Evolutionary conservation across 1,140 invertebrate species (phyloP), one percentile per base, ranked within the genome.

Genomic region (Cotesia typhae): DNA sequence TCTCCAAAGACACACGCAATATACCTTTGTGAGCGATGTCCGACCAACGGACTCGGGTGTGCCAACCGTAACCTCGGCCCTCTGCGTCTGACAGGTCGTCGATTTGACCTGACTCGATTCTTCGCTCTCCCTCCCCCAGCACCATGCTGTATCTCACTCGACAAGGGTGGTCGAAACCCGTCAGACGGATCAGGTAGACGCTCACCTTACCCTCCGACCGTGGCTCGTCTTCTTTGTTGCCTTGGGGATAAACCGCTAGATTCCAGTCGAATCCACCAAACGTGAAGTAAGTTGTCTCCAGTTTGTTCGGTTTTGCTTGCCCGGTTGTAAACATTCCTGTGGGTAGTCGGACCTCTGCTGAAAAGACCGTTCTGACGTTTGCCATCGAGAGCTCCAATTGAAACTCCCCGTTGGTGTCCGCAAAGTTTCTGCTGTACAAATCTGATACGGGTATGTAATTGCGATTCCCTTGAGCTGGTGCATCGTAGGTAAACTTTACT

Each of bases 261-360:
- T 94, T 94, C 95, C 95, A 96, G 77, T 96, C 94, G 80, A 94
- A 95, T 9, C 93, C 92, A 4, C 93, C 92, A 77, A 94, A 94
- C 0, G 90, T 88, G 80, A 94, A 94, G 78, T 92, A 93, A 7
- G 88, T 88, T 0, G 92, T 92, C 79, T 94, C 92, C 53, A 93
- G 78, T 75, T 92, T 90, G 79, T 77, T 86, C 2, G 82, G 76
- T 60, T 88, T 87, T 12, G 85, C 72, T 64, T 87, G 86, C 4
- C 83, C 84, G 0, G 77, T 74, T 0, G 81, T 76, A 68, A 87
- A 86, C 4, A 85, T 81, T 20, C 84, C 81, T 7, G 83, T 82
- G 52, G 84, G 78, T 78, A 87, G 83, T 37, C 80, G 74, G 5
- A 86, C 87, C 76, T 94, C 93, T 69, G 91, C 91, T 74, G 94